Base-by-base conservation (phyloP, 2,113 vertebrate species). In the Sarotherodon lohbergeri region DNA sequence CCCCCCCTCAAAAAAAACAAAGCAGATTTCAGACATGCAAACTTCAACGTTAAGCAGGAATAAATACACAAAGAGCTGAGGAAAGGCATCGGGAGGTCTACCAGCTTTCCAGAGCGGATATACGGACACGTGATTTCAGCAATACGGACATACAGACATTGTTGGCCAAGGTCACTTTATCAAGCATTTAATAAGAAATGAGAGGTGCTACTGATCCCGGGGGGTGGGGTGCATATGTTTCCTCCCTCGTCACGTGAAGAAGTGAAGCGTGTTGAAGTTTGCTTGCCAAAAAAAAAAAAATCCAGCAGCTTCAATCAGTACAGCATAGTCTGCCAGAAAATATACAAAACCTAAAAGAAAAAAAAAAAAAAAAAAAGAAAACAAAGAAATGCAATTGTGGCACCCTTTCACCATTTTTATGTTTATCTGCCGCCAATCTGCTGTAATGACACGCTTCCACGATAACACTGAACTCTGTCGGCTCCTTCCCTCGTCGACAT, bases 121-220 rank as follows among this genome's bases (percentile, higher is more conserved):
- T 43, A 89, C 81, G 43, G 61, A 89, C 73, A 85, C 81, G 87
- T 89, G 93, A 90, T 19, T 80, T 57, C 80, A 71, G 88, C 63
- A 79, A 80, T 81, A 86, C 63, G 55, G 81, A 92, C 85, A 10
- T 86, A 93, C 87, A 94, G 87, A 92, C 91, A 24, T 88, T 86
- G 90, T 93, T 95, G 95, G 91, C 94, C 90, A 94, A 95, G 95
- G 95, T 90, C 93, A 95, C 93, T 94, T 95, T 86, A 92, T 90
- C 88, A 88, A 93, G 91, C 88, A 27, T 87, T 86, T 83, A 24
- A 39, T 91, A 57, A 79, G 82, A 87, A 81, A 88, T 76, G 59
- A 86, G 71, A 86, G 84, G 56, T 87, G 90, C 90, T 91, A 91
- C 90, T 52, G 78, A 82, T n/a, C 82, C 81, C 76, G n/a, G 43